phyloP scores from a whole-genome alignment of 2,888 invertebrate species.

The Cheilosia soror region DNA sequence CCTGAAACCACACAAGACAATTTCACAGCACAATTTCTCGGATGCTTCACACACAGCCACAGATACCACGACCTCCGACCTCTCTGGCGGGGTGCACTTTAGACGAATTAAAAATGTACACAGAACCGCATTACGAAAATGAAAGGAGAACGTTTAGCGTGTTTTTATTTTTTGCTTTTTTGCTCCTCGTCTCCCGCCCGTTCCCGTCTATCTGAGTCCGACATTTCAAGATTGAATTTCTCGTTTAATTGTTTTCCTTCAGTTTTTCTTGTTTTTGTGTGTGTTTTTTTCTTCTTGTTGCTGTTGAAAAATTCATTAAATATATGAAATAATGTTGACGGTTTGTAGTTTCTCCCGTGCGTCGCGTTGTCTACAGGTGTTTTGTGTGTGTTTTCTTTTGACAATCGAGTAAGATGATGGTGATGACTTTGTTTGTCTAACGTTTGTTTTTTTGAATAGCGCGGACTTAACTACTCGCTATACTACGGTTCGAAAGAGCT shows the following conservation, averaged over 20 bases:
- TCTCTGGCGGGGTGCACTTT: conserved; percentile 36
- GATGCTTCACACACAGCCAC: conserved; percentile 5
- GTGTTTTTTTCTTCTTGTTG: neutral
- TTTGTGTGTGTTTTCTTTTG: conserved; percentile 22
- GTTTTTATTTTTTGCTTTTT: neutral
- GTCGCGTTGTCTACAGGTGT: conserved; percentile 52
- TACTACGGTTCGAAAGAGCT: neutral
- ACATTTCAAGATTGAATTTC: conserved; percentile 29
- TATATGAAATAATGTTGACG: conserved; percentile 17
- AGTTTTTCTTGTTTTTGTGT: neutral
- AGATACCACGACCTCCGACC: conserved; percentile 28
- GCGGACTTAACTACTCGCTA: neutral
- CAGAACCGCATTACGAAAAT: conserved; percentile 39
- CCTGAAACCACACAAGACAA: neutral
- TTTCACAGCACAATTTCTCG: conserved; percentile 13
- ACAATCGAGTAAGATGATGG: conserved; percentile 2
- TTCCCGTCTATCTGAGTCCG: neutral
- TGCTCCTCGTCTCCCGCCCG: neutral
- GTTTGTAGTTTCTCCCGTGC: neutral
- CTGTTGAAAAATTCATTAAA: conserved; percentile 16
- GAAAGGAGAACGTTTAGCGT: conserved; percentile 20
- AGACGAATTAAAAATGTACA: conserved; percentile 53
- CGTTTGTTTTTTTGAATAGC: neutral
- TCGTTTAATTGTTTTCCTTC: conserved; percentile 43
- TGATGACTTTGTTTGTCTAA: conserved; percentile 16